Base-by-base conservation (phyloP, 2,797 vertebrate genomes). In the Eleutherodactylus coqui region DNA sequence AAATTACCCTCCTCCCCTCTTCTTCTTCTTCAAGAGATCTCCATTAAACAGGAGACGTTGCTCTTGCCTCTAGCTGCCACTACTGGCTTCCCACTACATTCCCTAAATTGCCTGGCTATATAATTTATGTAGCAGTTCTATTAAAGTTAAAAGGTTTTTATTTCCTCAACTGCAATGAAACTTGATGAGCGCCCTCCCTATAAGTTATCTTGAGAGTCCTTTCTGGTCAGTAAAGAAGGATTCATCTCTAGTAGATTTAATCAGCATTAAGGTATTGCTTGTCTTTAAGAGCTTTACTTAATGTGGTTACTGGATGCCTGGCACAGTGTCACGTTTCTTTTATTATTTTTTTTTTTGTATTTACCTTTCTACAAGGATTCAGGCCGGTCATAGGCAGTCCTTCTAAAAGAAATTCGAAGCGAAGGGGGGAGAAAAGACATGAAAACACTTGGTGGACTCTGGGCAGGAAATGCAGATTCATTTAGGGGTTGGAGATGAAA, bases 231-330 rank as follows among this genome's bases (percentile, higher is more conserved):
- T 93, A 94, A 55, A 93, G 96, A 94, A 95, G 95, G 95, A 97
- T 97, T 96, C 96, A 96, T 96, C 96, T 96, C 93, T 95, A 95
- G 96, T 95, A 97, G 97, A 98, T 98, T 95, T 96, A 97, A 98
- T 98, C 97, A 96, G 96, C 95, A 95, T 95, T 96, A 95, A 96
- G 96, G 96, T 97, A 96, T 96, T 96, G 96, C 96, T 96, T 97
- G 96, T 97, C 96, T 96, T 96, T 96, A 95, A 97, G 96, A 97
- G 96, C 96, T 96, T 96, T 94, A 94, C 93, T 96, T 97, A 98
- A 98, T 97, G 96, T 97, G 95, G 95, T 98, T 97, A 96, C 95
- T 97, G 96, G 97, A 97, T 96, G 96, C 95, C 95, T 94, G 96
- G 95, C 94, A 94, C 92, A 93, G 94, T 94, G 92, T 94, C 95